A percentile compares a stretch with the other conserved stretches of the same genome.
phyloP scores from a whole-genome alignment of 1,140 invertebrate genomes.

The Aporrectodea caliginosa region DNA sequence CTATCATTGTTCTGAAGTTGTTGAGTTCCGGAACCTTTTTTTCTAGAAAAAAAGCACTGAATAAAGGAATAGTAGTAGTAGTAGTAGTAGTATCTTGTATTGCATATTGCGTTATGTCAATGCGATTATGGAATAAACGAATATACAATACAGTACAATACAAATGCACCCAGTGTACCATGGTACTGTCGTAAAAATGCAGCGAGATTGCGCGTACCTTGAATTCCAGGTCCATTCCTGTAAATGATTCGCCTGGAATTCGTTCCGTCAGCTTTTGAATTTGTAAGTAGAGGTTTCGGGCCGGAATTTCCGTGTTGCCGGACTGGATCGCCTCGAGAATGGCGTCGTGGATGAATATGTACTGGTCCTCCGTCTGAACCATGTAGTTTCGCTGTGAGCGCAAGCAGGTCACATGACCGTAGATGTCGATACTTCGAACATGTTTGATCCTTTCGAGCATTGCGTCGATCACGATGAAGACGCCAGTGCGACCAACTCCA shows the following conservation, averaged over 20 bases:
- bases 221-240: conserved; percentile 97
- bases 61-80: too few relatives aligned
- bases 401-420: conserved; percentile 95
- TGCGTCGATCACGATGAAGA: conserved; percentile 95
- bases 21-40: too few relatives aligned
- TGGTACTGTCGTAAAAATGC: too few relatives aligned
- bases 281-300: conserved; percentile 84
- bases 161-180: too few relatives aligned
- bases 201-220: too few relatives aligned
- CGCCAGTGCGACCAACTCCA: conserved; percentile 93
- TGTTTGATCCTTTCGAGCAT: conserved; percentile 85
- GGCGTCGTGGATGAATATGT: conserved; percentile 95
- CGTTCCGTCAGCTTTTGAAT: conserved; percentile 73
- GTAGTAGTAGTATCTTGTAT: too few relatives aligned
- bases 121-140: too few relatives aligned
- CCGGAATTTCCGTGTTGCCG: conserved; percentile 88
- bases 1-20: too few relatives aligned
- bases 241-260: conserved; percentile 57
- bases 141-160: too few relatives aligned
- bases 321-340: conserved; percentile 89
- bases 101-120: too few relatives aligned
- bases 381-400: conserved; percentile 77
- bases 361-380: conserved; percentile 95
- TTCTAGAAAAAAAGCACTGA: too few relatives aligned
- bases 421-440: conserved; percentile 97